These are phyloP conservation scores for Esox lucius DNA, from an alignment of 2,797 vertebrate species.

Conservation along the genomic window DNA sequence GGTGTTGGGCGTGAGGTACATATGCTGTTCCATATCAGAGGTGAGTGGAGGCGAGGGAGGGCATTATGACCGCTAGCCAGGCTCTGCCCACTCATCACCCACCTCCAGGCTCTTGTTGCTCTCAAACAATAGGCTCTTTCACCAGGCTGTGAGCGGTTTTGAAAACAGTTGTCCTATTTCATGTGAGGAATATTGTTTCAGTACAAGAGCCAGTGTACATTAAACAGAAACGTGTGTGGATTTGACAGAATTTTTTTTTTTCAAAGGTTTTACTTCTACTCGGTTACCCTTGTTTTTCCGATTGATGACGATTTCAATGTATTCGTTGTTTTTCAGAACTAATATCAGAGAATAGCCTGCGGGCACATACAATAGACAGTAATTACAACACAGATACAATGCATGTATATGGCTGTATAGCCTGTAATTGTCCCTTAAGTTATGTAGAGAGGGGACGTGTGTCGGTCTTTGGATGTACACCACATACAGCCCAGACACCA, in stretches of 20 bases:
- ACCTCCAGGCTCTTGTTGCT: conserved; percentile 55
- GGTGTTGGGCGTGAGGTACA: conserved; percentile 36
- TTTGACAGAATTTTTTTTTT: neutral
- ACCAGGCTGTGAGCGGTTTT: conserved; percentile 44
- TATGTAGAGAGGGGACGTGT: no score
- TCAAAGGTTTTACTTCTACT: neutral
- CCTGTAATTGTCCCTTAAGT: neutral
- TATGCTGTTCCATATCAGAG: conserved; percentile 43
- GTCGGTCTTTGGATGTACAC: no score
- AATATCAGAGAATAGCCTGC: neutral
- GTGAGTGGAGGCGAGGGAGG: conserved; percentile 31
- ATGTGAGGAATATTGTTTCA: neutral
- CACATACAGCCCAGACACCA: no score
- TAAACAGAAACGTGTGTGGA: neutral
- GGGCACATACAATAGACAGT: neutral
- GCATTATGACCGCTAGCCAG: conserved; percentile 32
- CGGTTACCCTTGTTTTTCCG: neutral
- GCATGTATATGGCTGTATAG: no score
- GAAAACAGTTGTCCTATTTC: conserved; percentile 22
- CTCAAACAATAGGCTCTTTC: conserved; percentile 59
- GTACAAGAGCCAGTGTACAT: neutral
- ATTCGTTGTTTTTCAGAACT: neutral
- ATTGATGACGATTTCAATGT: neutral
- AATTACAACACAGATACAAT: no score
- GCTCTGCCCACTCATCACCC: conserved; percentile 49